A percentile compares a stretch with the other conserved stretches of the same genome.
phyloP scores from a whole-genome alignment of 2,797 vertebrate genomes.

The Sebastes itinus region DNA sequence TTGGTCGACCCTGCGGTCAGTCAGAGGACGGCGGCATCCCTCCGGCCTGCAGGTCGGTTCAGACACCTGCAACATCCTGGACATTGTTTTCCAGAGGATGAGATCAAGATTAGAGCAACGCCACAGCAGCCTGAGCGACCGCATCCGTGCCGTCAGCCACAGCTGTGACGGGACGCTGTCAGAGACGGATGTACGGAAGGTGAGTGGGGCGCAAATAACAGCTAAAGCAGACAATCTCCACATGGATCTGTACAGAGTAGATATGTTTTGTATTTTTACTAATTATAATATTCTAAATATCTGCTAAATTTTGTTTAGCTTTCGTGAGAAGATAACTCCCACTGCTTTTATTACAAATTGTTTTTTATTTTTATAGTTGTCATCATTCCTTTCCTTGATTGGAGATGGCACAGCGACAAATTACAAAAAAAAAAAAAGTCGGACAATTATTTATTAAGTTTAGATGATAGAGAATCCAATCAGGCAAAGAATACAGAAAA shows the following conservation, averaged over 20 bases:
- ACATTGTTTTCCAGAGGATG: slow-evolving; percentile 13
- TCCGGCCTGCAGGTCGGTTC: background rate
- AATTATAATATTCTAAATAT: background rate
- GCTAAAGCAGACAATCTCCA: background rate
- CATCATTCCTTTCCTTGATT: background rate
- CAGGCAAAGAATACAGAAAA: too few species aligned
- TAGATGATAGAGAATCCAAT: too few species aligned
- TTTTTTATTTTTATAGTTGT: background rate
- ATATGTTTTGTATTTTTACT: background rate
- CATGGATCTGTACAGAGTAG: background rate
- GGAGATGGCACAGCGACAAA: background rate
- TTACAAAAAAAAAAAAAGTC: background rate
- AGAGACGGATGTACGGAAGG: slow-evolving; percentile 1
- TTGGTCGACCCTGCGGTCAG: background rate
- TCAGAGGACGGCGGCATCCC: background rate
- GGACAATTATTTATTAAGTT: too few species aligned
- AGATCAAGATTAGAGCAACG: background rate
- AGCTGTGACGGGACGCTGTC: background rate
- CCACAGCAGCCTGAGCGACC: background rate
- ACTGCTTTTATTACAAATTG: background rate
- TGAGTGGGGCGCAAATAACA: background rate
- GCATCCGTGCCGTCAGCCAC: background rate
- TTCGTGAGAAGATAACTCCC: background rate
- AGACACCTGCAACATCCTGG: slow-evolving; percentile 1
- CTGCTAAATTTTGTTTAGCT: background rate